A percentile compares a stretch with the other conserved stretches of the same genome.
These are phyloP conservation scores for Cecropterus lyciades DNA, from an alignment of 1,140 invertebrate species.

Conservation along the genomic window DNA sequence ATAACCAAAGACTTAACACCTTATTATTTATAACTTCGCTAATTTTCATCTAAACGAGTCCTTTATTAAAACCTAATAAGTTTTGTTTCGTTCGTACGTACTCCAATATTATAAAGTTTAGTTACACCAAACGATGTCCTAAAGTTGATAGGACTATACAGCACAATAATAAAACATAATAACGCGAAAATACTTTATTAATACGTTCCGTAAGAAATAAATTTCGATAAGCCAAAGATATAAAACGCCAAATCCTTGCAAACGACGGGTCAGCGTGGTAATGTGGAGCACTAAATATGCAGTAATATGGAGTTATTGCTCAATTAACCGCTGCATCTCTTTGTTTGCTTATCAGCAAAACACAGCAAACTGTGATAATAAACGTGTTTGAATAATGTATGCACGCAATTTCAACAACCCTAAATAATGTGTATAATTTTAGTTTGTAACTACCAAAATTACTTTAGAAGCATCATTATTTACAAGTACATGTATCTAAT, in stretches of 20 bases:
- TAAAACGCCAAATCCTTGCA: slow-evolving; percentile 8
- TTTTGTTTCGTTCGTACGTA: no score
- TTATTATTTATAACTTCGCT: no score
- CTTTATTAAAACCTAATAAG: no score
- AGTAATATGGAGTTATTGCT: slow-evolving; percentile 26
- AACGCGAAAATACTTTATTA: background rate
- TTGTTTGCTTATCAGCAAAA: slow-evolving; percentile 14
- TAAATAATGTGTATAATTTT: background rate
- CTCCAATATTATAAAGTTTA: no score
- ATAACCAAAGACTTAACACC: no score
- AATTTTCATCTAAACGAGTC: no score
- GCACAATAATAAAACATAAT: no score
- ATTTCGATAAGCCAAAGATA: background rate
- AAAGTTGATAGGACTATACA: no score
- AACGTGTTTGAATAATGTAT: background rate
- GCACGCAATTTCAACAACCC: background rate
- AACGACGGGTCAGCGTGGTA: slow-evolving; percentile 2
- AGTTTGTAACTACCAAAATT: no score
- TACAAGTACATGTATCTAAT: no score
- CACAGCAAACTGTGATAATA: background rate
- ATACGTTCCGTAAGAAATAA: background rate
- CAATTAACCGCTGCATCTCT: slow-evolving; percentile 14
- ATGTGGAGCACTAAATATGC: slow-evolving; percentile 19
- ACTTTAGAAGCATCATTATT: no score
- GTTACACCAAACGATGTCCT: no score